phyloP scores from a whole-genome alignment of 2,888 invertebrate genomes.

The Hirtodrosophila trivittata region DNA sequence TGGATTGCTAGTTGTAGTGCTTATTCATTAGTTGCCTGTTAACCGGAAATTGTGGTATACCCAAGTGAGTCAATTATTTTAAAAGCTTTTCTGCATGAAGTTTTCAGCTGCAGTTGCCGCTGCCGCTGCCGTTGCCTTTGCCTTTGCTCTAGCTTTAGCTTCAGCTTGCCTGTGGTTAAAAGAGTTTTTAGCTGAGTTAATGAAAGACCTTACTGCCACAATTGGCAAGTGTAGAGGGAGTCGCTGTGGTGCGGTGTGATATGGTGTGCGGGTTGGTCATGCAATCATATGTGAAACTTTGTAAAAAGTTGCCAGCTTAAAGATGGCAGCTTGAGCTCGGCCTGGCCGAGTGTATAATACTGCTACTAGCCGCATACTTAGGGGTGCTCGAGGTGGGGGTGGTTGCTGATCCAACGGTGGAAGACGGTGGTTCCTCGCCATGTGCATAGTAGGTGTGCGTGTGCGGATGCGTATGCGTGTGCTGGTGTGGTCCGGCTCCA shows the following conservation, averaged over 20 bases:
- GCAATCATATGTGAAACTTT: conserved; percentile 47
- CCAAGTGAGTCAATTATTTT: conserved; percentile 81
- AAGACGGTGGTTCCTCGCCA: conserved; percentile 56
- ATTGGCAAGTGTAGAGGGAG: not conserved
- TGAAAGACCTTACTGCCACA: conserved; percentile 45
- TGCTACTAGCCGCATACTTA: conserved; percentile 53
- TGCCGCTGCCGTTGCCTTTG: conserved; percentile 5
- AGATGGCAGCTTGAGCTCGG: conserved; percentile 52
- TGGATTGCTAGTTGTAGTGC: conserved; percentile 35
- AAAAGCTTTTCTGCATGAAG: conserved; percentile 78
- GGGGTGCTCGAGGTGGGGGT: conserved; percentile 48
- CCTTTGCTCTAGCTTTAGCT: too few species aligned
- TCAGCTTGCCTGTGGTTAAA: conserved; percentile 46
- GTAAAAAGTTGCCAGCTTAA: conserved; percentile 46
- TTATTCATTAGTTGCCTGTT: conserved; percentile 74
- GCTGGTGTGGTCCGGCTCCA: conserved; percentile 56
- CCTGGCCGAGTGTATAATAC: conserved; percentile 42
- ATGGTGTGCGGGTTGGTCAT: not conserved
- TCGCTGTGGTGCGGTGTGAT: not conserved
- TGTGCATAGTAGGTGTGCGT: conserved; percentile 68
- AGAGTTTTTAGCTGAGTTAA: conserved; percentile 63
- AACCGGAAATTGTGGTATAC: conserved; percentile 77
- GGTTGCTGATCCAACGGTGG: conserved; percentile 59
- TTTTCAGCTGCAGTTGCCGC: conserved; percentile 50
- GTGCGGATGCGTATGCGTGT: conserved; percentile 55